Evolutionary conservation across 37 sponge, comb jelly and placozoan genomes (phyloP).

Genomic region (Bolinopsis microptera): DNA sequence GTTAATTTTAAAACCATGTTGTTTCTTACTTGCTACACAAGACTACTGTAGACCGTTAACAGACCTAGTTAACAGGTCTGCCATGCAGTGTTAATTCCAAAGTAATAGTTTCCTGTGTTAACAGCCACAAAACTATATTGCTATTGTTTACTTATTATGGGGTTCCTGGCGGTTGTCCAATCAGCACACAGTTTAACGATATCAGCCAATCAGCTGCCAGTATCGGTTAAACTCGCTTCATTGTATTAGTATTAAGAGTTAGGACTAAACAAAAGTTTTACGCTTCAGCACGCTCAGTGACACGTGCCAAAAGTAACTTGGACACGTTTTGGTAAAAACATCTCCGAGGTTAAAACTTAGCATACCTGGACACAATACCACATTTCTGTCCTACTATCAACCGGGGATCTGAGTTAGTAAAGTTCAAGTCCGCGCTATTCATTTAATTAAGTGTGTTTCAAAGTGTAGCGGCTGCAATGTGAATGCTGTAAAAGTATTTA

Average conservation of each 20-base stretch:
- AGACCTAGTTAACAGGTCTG: not conserved
- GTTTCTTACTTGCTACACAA: too few species aligned
- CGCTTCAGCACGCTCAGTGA: not conserved
- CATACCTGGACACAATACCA: too few species aligned
- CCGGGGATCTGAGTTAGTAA: too few species aligned
- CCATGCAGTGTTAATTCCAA: not conserved
- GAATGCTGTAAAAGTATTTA: too few species aligned
- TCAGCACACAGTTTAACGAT: not conserved
- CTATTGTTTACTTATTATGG: not conserved
- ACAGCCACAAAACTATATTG: not conserved
- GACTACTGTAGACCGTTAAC: too few species aligned
- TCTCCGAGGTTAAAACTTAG: too few species aligned
- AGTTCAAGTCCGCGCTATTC: too few species aligned
- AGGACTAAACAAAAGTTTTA: not conserved
- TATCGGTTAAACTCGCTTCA: not conserved
- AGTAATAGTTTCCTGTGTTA: not conserved
- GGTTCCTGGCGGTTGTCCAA: not conserved
- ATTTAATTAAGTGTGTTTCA: too few species aligned
- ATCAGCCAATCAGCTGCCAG: not conserved
- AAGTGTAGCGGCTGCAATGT: too few species aligned
- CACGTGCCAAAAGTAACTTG: not conserved
- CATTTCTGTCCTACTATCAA: too few species aligned
- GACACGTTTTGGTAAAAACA: too few species aligned
- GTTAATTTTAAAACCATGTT: too few species aligned
- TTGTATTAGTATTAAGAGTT: not conserved